These are phyloP conservation scores for Lepetodrilus schrolli DNA, from an alignment of 2,888 invertebrate species.

Conservation along the genomic window DNA sequence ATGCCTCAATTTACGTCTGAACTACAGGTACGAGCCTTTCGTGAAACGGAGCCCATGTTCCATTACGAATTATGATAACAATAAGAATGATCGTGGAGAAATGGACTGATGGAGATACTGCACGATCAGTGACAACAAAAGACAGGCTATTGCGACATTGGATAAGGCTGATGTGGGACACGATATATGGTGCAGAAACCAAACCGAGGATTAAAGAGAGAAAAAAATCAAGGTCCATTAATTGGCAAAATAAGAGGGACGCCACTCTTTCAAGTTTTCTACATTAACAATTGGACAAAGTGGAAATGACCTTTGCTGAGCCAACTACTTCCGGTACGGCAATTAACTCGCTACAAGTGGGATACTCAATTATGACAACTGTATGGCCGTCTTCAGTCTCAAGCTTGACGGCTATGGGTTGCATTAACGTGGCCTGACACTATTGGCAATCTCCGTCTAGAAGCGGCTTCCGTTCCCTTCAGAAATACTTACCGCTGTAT, in stretches of 20 bases:
- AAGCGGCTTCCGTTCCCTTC: conserved; percentile 14
- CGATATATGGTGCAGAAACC: too few relatives aligned
- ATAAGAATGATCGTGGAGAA: too few relatives aligned
- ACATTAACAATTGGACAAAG: not conserved
- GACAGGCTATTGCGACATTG: too few relatives aligned
- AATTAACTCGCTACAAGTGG: not conserved
- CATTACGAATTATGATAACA: too few relatives aligned
- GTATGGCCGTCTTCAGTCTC: not conserved
- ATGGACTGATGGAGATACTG: too few relatives aligned
- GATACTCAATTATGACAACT: not conserved
- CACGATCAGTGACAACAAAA: too few relatives aligned
- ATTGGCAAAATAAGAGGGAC: not conserved
- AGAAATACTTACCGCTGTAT: not conserved
- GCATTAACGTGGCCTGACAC: not conserved
- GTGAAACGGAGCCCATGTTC: too few relatives aligned
- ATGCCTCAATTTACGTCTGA: too few relatives aligned
- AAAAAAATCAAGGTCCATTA: not conserved
- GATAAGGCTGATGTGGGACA: too few relatives aligned
- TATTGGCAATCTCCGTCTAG: not conserved
- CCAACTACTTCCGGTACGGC: not conserved
- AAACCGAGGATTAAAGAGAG: too few relatives aligned
- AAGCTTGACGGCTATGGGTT: not conserved
- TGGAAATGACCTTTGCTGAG: conserved; percentile 4
- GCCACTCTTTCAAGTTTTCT: not conserved
- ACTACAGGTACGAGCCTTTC: too few relatives aligned